These are phyloP conservation scores for Drosophila prolongata DNA, from an alignment of 2,888 invertebrate species.

Conservation along the genomic window DNA sequence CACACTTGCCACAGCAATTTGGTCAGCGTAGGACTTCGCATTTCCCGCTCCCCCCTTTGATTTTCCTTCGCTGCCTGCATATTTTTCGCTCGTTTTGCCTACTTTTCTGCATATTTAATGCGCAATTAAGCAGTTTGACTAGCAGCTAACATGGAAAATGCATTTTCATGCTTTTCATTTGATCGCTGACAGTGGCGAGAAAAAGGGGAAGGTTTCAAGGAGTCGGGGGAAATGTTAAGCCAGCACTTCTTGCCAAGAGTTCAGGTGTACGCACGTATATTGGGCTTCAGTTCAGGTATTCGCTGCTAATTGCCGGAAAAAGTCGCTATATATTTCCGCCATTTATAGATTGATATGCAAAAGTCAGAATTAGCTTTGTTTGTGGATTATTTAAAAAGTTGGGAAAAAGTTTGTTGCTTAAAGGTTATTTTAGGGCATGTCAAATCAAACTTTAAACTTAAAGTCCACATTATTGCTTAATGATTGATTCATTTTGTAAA, in stretches of 20 bases:
- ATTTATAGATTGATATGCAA: conserved; percentile 30
- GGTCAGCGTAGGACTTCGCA: conserved; percentile 33
- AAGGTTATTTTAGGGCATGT: background rate
- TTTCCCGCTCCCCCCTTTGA: background rate
- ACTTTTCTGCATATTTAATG: conserved; percentile 83
- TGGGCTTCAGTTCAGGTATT: conserved; percentile 1
- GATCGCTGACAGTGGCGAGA: conserved; percentile 13
- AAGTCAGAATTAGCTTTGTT: background rate
- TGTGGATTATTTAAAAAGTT: background rate
- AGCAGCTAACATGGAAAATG: conserved; percentile 84
- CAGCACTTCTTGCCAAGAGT: conserved; percentile 17
- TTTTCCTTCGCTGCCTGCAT: conserved; percentile 6
- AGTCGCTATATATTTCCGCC: conserved; percentile 6
- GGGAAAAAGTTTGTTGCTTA: background rate
- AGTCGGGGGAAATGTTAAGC: conserved; percentile 11
- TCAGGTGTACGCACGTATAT: conserved; percentile 26
- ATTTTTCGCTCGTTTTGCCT: conserved; percentile 66
- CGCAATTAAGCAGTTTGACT: conserved; percentile 83
- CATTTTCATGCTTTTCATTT: conserved; percentile 77
- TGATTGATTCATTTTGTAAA: too few species aligned
- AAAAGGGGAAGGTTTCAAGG: conserved; percentile 9
- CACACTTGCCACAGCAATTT: conserved; percentile 57
- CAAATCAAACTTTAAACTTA: too few species aligned
- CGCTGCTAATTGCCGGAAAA: conserved; percentile 28
- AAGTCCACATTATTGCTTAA: too few species aligned